Evolutionary conservation across 2,888 invertebrate genomes (phyloP), one percentile per base, ranked within the genome.

Genomic region (Thymelicus acteon): DNA sequence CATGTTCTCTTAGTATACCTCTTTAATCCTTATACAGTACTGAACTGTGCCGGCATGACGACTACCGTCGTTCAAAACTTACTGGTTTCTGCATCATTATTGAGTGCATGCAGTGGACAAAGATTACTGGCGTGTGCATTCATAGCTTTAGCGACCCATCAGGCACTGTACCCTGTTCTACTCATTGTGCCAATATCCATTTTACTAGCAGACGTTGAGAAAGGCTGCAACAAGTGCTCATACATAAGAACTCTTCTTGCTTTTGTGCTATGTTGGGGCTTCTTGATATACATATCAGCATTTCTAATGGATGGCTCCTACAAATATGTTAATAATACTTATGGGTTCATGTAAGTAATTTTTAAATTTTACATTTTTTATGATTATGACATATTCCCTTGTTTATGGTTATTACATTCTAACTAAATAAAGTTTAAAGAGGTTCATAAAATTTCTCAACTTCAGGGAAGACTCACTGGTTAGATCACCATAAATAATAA

Each of bases 41-140:
- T 98, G 68, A 97, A 97, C 79, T 99, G 98, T 91, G 96, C 97
- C 44, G 98, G 97, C 10, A 96, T 97, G 87, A 98, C 98, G 0
- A 98, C 98, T 2, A 98, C 98, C 2, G 97, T 98, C 12, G 96
- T 98, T 77, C 97, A 97, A 78, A 99, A 99, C 91, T 93, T 98
- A n/a, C 94, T 97, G 61, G 91, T 98, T 40, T 95, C 98, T 0
- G 80, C 96, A 6, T 95, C 96, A 64, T 92, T 98, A 47, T 95
- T 95, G 82, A 95, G 95, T 58, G 95, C 98, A 84, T 93, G 96
- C 24, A 95, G 95, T 90, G 96, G 96, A 6, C 91, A 94, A 60
- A 90, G 96, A 73, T 70, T 96, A 19, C 76, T 95, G 49, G 95
- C 97, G 73, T 95, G 96, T 79, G 75, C 96, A 0, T 94, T 96